phyloP scores from a whole-genome alignment of 2,797 vertebrate genomes.

The Hypotaenidia philippensis region DNA sequence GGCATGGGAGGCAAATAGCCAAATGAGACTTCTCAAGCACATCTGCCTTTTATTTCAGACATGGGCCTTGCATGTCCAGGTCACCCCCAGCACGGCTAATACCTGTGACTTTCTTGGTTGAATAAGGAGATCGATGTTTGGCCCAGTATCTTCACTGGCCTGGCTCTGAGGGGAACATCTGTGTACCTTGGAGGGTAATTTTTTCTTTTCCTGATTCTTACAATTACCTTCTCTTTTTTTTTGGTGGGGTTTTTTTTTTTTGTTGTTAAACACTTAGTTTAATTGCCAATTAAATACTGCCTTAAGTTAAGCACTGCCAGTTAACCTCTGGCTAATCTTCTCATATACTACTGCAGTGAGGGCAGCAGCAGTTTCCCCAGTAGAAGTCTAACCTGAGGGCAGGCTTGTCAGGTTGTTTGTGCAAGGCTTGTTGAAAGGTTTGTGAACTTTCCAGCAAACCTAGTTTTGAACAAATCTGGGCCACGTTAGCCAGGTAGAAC shows the following conservation, averaged over 20 bases:
- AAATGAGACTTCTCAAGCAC: not conserved
- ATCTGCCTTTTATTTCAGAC: not conserved
- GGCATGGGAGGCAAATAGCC: not conserved
- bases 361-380: not conserved
- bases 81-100: not conserved
- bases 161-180: not conserved
- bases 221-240: not conserved
- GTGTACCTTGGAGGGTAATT: not conserved
- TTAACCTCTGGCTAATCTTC: not conserved
- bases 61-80: not conserved
- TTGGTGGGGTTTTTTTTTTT: not conserved
- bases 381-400: not conserved
- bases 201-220: not conserved
- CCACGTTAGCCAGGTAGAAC: not conserved
- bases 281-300: not conserved
- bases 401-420: not conserved
- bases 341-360: not conserved
- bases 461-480: not conserved
- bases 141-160: not conserved
- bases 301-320: not conserved
- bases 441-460: not conserved
- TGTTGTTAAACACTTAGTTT: not conserved
- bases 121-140: not conserved
- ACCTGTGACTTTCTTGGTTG: not conserved
- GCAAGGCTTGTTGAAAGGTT: not conserved